Evolutionary conservation across 2,113 vertebrate genomes (phyloP).

Genomic region (Canis aureus): DNA sequence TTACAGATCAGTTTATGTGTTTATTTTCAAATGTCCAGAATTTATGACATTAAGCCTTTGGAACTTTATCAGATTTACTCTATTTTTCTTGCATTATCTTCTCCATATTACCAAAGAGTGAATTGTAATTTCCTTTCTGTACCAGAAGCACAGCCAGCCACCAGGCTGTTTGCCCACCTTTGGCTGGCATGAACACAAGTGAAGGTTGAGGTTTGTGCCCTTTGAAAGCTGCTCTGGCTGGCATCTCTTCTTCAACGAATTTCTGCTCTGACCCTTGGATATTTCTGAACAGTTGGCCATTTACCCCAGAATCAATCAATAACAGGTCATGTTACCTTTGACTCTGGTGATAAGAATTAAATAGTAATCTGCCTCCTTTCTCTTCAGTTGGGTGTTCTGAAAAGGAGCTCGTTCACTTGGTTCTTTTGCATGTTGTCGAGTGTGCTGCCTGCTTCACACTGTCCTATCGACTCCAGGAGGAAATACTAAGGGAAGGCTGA

Average conservation of each 20-base stretch:
- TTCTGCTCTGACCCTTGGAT: slow-evolving; percentile 58
- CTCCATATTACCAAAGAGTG: not conserved
- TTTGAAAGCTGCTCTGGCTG: not conserved
- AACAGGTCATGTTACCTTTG: slow-evolving; percentile 33
- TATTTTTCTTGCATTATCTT: not conserved
- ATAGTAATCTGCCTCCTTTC: not conserved
- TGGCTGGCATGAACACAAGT: not conserved
- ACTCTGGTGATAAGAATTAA: slow-evolving; percentile 47
- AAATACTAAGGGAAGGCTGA: not conserved
- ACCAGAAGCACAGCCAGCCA: not conserved
- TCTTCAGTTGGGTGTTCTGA: not conserved
- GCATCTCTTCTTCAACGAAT: not conserved
- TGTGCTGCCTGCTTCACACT: not conserved
- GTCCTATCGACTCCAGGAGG: not conserved
- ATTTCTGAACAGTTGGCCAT: slow-evolving; percentile 41
- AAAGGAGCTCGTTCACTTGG: not conserved
- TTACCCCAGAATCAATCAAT: slow-evolving; percentile 58
- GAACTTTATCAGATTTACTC: not conserved
- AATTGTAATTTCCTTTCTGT: not conserved
- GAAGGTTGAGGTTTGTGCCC: not conserved
- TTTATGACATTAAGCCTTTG: not conserved
- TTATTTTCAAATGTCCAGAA: not conserved
- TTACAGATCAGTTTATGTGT: not conserved
- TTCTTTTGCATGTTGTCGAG: not conserved
- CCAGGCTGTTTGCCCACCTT: not conserved